Evolutionary conservation across 2,113 vertebrate species (phyloP), one percentile per base, ranked within the genome.

Genomic region (Ardeotis arabs): DNA sequence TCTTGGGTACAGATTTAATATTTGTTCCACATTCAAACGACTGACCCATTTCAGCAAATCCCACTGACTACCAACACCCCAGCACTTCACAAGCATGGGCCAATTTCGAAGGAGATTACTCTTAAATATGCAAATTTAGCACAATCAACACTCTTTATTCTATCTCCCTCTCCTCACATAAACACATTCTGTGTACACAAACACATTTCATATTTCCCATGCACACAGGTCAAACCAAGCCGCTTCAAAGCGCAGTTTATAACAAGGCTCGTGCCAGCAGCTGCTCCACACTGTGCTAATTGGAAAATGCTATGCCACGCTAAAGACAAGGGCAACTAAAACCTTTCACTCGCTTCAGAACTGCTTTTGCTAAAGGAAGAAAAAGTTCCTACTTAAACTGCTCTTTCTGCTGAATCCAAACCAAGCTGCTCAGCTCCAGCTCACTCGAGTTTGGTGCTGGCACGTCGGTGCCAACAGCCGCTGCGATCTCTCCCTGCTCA

Each of bases 251-350:
- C 4, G 2, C 21, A 18, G 59, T 60, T 67, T 67, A 5, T 14
- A 86, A 17, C 19, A 44, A 63, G 25, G 28, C 49, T 78, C 1
- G 8, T 69, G 80, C 80, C 58, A 58, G 62, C 3, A 2, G 50
- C 49, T 64, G 58, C 81, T 60, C 73, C 2, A 1, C 29, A 1
- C 49, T 5, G 22, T 8, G 28, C 41, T 59, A 33, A 72, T 2
- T 44, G 24, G 24, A 52, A 92, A 76, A 44, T 24, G 44, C 69
- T 59, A 58, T 0, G 0, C 19, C 55, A 74, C 0, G 0, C 53
- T 72, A 9, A 52, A 79, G 67, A 64, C 31, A 67, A 72, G 29
- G 37, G 52, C 58, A 64, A 49, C 58, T 9, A 79, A 92, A 87
- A 29, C 49, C 66, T 53, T 75, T 33, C 45, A 27, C 28, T 66